A percentile compares a stretch with the other conserved stretches of the same genome.
Evolutionary conservation across 1,140 invertebrate species (phyloP).

Genomic region (Agrypnia vestita): DNA sequence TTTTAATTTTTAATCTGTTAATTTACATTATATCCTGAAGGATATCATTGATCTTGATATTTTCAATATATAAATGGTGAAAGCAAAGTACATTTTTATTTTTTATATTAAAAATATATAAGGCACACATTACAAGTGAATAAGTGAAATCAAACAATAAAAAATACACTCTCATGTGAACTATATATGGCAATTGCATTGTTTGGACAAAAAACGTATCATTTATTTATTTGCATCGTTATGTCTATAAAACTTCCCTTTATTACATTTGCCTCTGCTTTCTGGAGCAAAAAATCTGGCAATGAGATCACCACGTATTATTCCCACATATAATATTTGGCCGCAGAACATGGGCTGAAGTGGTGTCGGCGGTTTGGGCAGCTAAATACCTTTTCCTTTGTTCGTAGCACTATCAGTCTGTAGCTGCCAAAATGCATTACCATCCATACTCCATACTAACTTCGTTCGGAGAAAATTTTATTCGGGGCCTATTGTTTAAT

Average conservation of each 20-base stretch:
- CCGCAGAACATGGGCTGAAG: not conserved
- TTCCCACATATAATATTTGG: constrained; percentile 22
- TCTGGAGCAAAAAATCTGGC: constrained; percentile 40
- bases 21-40: no score
- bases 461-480: constrained; percentile 11
- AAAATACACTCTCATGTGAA: no score
- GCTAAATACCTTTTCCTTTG: not conserved
- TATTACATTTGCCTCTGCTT: constrained; percentile 21
- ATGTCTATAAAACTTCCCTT: not conserved
- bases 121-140: no score
- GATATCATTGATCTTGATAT: no score
- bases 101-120: no score
- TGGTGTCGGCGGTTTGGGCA: not conserved
- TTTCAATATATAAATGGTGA: no score
- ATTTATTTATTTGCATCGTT: no score
- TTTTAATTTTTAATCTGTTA: no score
- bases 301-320: constrained; percentile 8
- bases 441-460: not conserved
- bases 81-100: no score
- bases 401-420: constrained; percentile 23
- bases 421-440: constrained; percentile 47
- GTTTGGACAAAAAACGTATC: no score
- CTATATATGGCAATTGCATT: no score
- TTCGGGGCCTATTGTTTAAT: constrained; percentile 18
- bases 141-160: no score